Conservation (phyloP, 2,888 invertebrate genomes). For the Drosophila rellima region DNA sequence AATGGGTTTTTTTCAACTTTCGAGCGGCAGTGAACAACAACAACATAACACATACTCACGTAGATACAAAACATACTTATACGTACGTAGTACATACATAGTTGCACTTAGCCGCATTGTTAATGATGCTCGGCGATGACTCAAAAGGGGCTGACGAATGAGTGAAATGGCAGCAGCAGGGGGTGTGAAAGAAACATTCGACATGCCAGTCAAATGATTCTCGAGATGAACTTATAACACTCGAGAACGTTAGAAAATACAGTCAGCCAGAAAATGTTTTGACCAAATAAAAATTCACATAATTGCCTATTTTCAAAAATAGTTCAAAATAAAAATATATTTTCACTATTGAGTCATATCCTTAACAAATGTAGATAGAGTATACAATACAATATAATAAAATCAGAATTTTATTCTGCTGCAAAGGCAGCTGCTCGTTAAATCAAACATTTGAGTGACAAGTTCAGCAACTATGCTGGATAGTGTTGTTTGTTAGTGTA, state of each 20-base stretch:
- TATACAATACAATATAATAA: no score
- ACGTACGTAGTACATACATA: background rate
- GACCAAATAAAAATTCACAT: background rate
- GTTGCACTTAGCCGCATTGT: conserved; percentile 59
- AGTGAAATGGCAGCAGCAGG: conserved; percentile 15
- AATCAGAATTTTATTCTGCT: background rate
- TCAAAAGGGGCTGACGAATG: conserved; percentile 44
- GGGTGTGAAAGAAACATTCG: conserved; percentile 18
- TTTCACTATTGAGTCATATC: background rate
- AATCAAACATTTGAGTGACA: conserved; percentile 25
- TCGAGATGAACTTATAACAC: conserved; percentile 53
- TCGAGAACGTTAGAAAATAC: conserved; percentile 8
- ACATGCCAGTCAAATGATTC: conserved; percentile 41
- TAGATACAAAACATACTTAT: conserved; percentile 4
- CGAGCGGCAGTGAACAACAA: conserved; percentile 28
- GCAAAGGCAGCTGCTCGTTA: conserved; percentile 37
- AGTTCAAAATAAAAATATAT: background rate
- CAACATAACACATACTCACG: conserved; percentile 11
- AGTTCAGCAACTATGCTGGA: conserved; percentile 16
- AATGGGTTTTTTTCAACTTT: conserved; percentile 64
- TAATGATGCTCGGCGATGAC: conserved; percentile 69
- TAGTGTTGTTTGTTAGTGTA: conserved; percentile 25
- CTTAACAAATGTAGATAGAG: background rate
- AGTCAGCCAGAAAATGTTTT: background rate
- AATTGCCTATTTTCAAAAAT: no score